These are phyloP conservation scores for Melikaiella ostensackeni DNA, from an alignment of 2,888 invertebrate genomes.

Conservation along the genomic window DNA sequence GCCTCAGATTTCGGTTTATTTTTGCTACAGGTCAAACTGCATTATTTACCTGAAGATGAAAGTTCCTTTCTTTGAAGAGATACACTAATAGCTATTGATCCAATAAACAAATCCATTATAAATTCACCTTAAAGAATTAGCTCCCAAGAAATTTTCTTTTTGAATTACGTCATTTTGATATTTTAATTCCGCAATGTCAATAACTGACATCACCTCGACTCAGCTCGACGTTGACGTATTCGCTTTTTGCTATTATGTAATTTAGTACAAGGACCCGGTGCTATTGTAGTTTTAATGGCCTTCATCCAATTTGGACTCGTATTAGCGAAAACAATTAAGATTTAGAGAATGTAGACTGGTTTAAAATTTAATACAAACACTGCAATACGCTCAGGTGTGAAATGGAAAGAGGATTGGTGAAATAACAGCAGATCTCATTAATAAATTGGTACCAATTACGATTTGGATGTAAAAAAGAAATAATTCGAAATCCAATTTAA, in stretches of 20 bases:
- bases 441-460: background rate
- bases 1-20: no score
- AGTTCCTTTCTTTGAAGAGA: no score
- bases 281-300: slow-evolving; percentile 10
- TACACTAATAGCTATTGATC: no score
- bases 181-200: background rate
- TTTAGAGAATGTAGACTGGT: background rate
- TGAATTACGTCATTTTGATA: background rate
- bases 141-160: background rate
- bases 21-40: no score
- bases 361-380: background rate
- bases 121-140: no score
- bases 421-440: background rate
- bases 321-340: slow-evolving; percentile 4
- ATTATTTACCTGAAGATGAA: no score
- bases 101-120: no score
- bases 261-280: slow-evolving; percentile 6
- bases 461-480: background rate
- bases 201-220: background rate
- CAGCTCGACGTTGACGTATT: background rate
- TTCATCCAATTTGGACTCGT: background rate
- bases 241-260: slow-evolving; percentile 9
- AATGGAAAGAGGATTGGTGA: background rate
- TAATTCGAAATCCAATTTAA: background rate
- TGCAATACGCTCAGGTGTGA: background rate